These are phyloP conservation scores for Dysmachus trigonus DNA, from an alignment of 2,888 invertebrate genomes.

Conservation along the genomic window DNA sequence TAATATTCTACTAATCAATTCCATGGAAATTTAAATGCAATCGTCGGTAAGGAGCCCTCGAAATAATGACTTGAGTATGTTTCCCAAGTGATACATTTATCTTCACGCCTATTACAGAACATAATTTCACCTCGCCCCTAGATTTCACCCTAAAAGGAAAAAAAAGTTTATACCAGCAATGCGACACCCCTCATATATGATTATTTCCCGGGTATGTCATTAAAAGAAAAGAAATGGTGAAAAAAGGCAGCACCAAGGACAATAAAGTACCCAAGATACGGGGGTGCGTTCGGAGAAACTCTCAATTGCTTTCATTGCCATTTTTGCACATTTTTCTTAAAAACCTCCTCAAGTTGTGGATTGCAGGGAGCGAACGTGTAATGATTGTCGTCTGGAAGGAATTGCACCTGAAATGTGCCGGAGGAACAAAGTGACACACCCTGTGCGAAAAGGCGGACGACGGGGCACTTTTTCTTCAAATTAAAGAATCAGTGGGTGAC, in stretches of 20 bases:
- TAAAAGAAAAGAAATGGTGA: neutral
- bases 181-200: neutral
- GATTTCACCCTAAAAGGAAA: neutral
- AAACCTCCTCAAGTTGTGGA: neutral
- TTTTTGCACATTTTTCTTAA: slow-evolving; percentile 24
- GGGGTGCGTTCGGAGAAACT: neutral
- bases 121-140: neutral
- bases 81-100: neutral
- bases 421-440: neutral
- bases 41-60: neutral
- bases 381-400: slow-evolving; percentile 17
- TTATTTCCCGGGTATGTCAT: neutral
- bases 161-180: neutral
- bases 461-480: neutral
- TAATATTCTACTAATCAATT: neutral
- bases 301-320: slow-evolving; percentile 34
- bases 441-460: neutral
- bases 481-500: neutral
- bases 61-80: neutral
- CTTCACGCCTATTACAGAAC: neutral
- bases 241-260: neutral
- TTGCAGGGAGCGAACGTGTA: neutral
- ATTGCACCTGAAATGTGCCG: neutral
- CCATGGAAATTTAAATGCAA: neutral
- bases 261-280: neutral